phyloP scores from a whole-genome alignment of 2,888 invertebrate genomes.

The Reticulitermes lucifugus region DNA sequence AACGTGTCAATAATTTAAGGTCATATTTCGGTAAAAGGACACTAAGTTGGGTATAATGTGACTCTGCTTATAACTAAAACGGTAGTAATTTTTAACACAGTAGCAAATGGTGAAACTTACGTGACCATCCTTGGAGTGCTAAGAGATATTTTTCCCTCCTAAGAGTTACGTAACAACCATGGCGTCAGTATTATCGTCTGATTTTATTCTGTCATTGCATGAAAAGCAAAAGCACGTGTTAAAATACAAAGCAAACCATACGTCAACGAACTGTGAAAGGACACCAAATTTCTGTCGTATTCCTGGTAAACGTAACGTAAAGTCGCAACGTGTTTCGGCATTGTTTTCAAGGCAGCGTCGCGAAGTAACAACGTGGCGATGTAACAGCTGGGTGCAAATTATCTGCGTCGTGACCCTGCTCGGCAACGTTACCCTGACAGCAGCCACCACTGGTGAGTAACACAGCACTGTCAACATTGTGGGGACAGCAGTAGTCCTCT shows the following conservation, averaged over 20 bases:
- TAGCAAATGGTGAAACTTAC: neutral
- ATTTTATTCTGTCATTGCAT: neutral
- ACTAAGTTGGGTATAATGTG: neutral
- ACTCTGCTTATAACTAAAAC: neutral
- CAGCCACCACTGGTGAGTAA: constrained; percentile 46
- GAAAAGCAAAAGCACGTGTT: neutral
- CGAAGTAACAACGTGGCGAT: neutral
- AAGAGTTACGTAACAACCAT: neutral
- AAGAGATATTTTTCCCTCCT: neutral
- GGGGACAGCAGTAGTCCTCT: too few species aligned
- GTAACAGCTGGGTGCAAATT: neutral
- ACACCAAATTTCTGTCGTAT: neutral
- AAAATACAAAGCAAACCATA: neutral
- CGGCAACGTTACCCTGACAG: constrained; percentile 20
- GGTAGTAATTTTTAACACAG: neutral
- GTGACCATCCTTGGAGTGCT: neutral
- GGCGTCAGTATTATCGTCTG: neutral
- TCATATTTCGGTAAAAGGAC: neutral
- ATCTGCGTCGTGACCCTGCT: constrained; percentile 32
- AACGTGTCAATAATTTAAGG: neutral
- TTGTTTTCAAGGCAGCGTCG: neutral
- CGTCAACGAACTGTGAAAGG: neutral
- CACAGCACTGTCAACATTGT: neutral
- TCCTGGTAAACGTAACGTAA: neutral
- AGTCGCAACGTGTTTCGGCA: neutral